Evolutionary conservation across 2,888 invertebrate species (phyloP), one percentile per base, ranked within the genome.

Genomic region (Trissoscelio sp.): DNA sequence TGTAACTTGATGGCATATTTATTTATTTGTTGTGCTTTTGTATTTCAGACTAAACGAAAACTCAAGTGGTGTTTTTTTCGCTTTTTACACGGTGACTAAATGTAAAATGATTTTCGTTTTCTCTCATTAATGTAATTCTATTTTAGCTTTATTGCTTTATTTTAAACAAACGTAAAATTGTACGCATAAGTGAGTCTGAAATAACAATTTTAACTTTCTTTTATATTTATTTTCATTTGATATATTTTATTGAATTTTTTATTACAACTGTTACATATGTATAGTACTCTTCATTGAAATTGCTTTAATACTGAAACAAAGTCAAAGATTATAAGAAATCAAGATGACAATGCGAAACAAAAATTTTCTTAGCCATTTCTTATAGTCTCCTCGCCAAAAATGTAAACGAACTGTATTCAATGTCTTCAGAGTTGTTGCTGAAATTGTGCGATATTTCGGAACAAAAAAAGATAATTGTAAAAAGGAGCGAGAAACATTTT

Each of bases 321-420:
- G 4, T n/a, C n/a, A 3, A 60, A 20, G 28, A 24, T 44, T 22
- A 39, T 58, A 39, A 39, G 12, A 39, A 66, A 16, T 31, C 46
- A 18, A 20, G 44, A 24, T 24, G 9, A 64, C 14, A 14, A 14
- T 0, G 11, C 34, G 9, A 58, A 22, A 48, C 34, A 14, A 37
- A 51, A 37, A 9, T 46, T 39, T 37, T 31, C 9, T 0, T 46
- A 46, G 42, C 20, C 7, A 14, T 64, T 48, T 64, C 55, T 55
- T 55, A 24, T 60, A 60, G 28, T 51, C 58, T 37, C 51, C n/a
- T 48, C 51, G 72, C 72, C 72, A n/a, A n/a, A 72, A 72, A 72
- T 60, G 39, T 53, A 60, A 51, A 60, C 31, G 51, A 72, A 60
- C 51, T 53, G 60, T 53, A 51, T 72, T 42, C 22, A 46, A 42